Evolutionary conservation across 1,140 invertebrate genomes (phyloP), one percentile per base, ranked within the genome.

Genomic region (Pogonomyrmex californicus): DNA sequence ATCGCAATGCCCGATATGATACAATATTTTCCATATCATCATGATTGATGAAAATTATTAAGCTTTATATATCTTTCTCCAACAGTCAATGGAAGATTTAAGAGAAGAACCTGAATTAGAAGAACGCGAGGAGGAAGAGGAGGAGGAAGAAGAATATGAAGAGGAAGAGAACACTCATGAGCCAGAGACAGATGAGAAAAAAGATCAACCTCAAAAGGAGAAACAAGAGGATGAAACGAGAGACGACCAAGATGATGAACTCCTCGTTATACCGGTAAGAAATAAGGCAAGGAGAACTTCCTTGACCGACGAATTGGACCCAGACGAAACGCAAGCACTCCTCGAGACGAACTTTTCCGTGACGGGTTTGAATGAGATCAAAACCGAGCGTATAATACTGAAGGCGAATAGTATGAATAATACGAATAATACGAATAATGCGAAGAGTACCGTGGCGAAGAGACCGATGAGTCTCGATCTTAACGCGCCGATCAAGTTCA

Each of bases 101-200:
- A 94, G 89, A 38, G 95, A 95, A 51, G 96, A 96, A 83, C 94
- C 95, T 10, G 96, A 96, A 89, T 85, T 95, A 9, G 95, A 95
- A 85, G 94, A 96, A 88, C 92, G 91, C 54, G 95, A 96, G 85
- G 95, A 96, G 87, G 96, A 96, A 81, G 96, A 96, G 33, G 94
- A 95, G 30, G 91, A 93, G n/a, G 90, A 94, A 30, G 89, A 86
- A 47, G 91, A 93, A 17, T 89, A 94, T n/a, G 89, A 86, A 47
- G 88, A 90, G 7, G 73, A 88, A 54, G 65, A 89, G 12, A 51
- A 87, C 12, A 44, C 17, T 3, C 63, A 62, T 12, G 54, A 79
- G 7, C 4, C 36, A 7, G 58, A 77, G 17, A 47, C 23, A n/a
- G 77, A 89, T 92, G 94, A 44, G 95, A 96, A 87, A 14, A 92